Conservation (phyloP, 2,888 invertebrate species). For the Timandra comae region DNA sequence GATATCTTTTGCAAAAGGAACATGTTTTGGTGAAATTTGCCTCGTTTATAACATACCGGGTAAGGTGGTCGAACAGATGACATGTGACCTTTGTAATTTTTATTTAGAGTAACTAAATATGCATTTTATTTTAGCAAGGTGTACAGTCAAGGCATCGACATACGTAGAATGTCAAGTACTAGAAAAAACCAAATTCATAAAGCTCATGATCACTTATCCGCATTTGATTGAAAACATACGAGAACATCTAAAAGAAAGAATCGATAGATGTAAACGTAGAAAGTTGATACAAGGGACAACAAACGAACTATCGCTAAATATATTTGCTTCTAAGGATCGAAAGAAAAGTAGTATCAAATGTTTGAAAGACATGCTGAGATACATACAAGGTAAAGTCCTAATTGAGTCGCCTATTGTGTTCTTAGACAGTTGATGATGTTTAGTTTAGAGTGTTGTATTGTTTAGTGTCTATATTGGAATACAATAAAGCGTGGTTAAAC, state of each 20-base stretch:
- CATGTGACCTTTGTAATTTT: neutral
- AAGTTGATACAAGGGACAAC: constrained; percentile 33
- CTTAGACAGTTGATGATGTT: too few species aligned
- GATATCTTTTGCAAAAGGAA: constrained; percentile 69
- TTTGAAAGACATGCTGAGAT: constrained; percentile 64
- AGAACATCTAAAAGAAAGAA: constrained; percentile 46
- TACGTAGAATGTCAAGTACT: constrained; percentile 75
- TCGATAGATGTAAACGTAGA: constrained; percentile 35
- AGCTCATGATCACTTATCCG: constrained; percentile 67
- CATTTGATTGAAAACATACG: constrained; percentile 51
- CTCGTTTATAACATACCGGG: constrained; percentile 68
- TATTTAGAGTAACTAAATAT: neutral
- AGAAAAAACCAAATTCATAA: constrained; percentile 64
- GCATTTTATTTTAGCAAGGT: constrained; percentile 46
- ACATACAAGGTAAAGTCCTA: constrained; percentile 52
- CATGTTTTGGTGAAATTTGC: constrained; percentile 72
- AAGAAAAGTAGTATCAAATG: constrained; percentile 70
- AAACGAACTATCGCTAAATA: constrained; percentile 46
- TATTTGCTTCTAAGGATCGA: constrained; percentile 62
- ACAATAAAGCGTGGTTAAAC: too few species aligned
- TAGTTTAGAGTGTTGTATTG: too few species aligned
- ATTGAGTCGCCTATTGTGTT: neutral
- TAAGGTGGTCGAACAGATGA: constrained; percentile 16
- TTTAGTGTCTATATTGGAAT: too few species aligned
- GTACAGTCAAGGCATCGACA: constrained; percentile 70